Base-by-base conservation (phyloP, 1,140 invertebrate genomes). In the Zaprionus davidi region DNA sequence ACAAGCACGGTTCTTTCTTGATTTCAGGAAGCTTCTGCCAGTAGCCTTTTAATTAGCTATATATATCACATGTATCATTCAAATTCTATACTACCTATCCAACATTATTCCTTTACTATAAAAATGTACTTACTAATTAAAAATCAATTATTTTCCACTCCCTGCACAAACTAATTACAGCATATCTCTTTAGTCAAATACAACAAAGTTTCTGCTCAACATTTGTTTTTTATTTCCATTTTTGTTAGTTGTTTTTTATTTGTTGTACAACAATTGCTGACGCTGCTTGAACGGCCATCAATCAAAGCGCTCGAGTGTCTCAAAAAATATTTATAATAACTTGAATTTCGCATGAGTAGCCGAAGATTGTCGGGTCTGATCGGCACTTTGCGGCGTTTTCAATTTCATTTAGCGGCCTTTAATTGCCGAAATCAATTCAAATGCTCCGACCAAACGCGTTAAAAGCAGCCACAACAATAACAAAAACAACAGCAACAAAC, bases 391-490 rank as follows among this genome's bases (percentile, higher is more conserved):
- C 17, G 41, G 41, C 41, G 85, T 88, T 84, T 88, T 88, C 84
- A 84, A 88, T 88, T 88, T 83, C 84, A 84, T 88, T 82, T 88
- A 82, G 86, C 64, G 75, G 81, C 64, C 72, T 87, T 87, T 87
- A 87, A 87, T 87, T 87, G 84, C 84, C 84, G 81, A 87, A 87
- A 87, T 87, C 84, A 87, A 87, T 88, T 87, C 84, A 87, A 87
- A 88, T 78, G 84, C 84, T 77, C 83, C 84, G 81, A 13, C 36
- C 78, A 84, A 87, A 83, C 83, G 83, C 84, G 83, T 88, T 83
- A 87, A 87, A 87, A 88, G 78, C 83, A 83, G 76, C 83, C 57
- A 79, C 76, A 83, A 72, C 60, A 67, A 31, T 31, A 31, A 2
- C 9, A 34, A 46, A 57, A 67, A 26, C 44, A 46, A 17, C 22